Conservation (phyloP, 2,888 invertebrate genomes). For the Acanthosepion esculentum region DNA sequence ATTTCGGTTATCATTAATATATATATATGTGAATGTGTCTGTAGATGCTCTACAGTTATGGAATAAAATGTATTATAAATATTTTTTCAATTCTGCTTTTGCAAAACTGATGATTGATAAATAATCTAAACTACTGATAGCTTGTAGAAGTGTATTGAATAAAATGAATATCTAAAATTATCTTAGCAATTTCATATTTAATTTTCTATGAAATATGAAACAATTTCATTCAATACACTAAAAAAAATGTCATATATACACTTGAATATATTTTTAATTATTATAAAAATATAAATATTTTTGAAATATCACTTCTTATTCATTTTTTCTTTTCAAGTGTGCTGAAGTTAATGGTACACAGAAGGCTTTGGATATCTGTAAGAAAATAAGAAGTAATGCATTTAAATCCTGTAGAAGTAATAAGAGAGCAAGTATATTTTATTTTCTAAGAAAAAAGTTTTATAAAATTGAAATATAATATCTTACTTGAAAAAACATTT, state of each 20-base stretch:
- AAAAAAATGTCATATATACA: neutral
- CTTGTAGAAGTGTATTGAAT: too few relatives aligned
- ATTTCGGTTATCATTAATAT: too few relatives aligned
- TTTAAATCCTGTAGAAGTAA: neutral
- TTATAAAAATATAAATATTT: neutral
- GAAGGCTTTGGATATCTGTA: neutral
- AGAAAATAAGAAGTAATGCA: neutral
- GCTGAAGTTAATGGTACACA: neutral
- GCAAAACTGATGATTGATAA: too few relatives aligned
- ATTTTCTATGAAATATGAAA: neutral
- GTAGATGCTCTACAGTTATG: too few relatives aligned
- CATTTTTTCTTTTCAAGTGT: neutral
- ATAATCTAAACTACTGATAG: too few relatives aligned
- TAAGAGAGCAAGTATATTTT: neutral
- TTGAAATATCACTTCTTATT: neutral
- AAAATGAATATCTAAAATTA: too few relatives aligned
- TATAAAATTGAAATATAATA: neutral
- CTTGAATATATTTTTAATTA: neutral
- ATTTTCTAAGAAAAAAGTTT: neutral
- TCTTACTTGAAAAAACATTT: neutral
- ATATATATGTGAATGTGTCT: too few relatives aligned
- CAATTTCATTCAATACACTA: neutral
- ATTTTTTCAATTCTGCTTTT: too few relatives aligned
- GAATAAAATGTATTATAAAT: too few relatives aligned
- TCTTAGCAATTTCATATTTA: too few relatives aligned